These are phyloP conservation scores for Nerophis ophidion DNA, from an alignment of 2,113 vertebrate species.

Conservation along the genomic window DNA sequence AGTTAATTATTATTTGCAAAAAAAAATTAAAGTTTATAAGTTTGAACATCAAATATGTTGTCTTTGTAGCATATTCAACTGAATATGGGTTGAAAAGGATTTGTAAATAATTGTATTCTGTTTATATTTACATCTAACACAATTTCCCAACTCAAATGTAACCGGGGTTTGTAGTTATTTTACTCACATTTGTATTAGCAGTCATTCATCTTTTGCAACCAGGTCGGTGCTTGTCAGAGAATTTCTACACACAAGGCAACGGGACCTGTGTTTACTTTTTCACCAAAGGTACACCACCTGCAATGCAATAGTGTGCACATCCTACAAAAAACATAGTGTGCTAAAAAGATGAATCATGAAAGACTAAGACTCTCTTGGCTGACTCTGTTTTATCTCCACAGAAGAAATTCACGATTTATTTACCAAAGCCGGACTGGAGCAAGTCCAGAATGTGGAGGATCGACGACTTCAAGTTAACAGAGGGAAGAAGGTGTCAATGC, in stretches of 20 bases:
- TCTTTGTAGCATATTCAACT: too few relatives aligned
- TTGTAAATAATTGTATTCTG: too few relatives aligned
- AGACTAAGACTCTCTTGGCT: background rate
- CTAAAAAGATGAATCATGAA: background rate
- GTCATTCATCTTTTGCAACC: constrained; percentile 24
- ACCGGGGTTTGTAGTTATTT: too few relatives aligned
- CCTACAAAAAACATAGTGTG: background rate
- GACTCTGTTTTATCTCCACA: constrained; percentile 51
- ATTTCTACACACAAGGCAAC: constrained; percentile 89
- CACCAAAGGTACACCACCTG: constrained; percentile 77
- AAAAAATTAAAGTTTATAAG: too few relatives aligned
- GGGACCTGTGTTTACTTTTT: constrained; percentile 93
- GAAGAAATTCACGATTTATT: constrained; percentile 82
- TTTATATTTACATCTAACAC: too few relatives aligned
- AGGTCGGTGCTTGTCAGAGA: constrained; percentile 87
- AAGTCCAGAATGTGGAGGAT: constrained; percentile 89
- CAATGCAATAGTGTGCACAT: background rate
- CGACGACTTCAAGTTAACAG: constrained; percentile 88
- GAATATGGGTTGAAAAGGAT: too few relatives aligned
- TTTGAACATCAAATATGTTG: too few relatives aligned
- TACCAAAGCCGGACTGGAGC: constrained; percentile 79
- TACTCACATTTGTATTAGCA: too few relatives aligned
- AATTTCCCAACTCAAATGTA: too few relatives aligned
- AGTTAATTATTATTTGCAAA: too few relatives aligned
- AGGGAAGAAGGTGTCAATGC: constrained; percentile 85